A percentile compares a stretch with the other conserved stretches of the same genome.
These are phyloP conservation scores for Dicyrtomina minuta DNA, from an alignment of 2,888 invertebrate species.

Conservation along the genomic window DNA sequence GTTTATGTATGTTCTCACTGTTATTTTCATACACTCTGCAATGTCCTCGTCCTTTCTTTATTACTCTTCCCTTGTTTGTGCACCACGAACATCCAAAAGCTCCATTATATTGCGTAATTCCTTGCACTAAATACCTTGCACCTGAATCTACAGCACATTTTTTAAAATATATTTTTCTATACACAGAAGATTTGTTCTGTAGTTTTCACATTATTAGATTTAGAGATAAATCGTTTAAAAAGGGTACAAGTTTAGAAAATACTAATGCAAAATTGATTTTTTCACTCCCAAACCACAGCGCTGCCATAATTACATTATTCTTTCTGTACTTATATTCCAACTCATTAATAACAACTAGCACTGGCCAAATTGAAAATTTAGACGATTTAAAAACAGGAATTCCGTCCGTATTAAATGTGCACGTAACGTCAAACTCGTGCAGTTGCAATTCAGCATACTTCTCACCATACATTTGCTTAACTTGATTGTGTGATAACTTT, in stretches of 20 bases:
- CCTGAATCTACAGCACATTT: constrained; percentile 26
- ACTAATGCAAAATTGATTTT: not conserved
- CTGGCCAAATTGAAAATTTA: constrained; percentile 36
- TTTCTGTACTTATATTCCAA: not conserved
- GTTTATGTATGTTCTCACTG: not conserved
- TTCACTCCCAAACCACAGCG: constrained; percentile 9
- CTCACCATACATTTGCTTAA: too few relatives aligned
- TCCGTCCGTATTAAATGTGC: constrained; percentile 35
- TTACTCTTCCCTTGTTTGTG: not conserved
- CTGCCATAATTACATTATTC: not conserved
- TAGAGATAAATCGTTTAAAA: not conserved
- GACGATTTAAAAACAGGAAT: constrained; percentile 36
- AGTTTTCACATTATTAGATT: not conserved
- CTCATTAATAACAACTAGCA: constrained; percentile 17
- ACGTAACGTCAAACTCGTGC: constrained; percentile 25
- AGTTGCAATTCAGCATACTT: not conserved
- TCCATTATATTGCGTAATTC: constrained; percentile 37
- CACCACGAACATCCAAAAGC: constrained; percentile 33
- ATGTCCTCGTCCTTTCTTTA: not conserved
- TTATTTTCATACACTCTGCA: not conserved
- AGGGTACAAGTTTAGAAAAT: not conserved
- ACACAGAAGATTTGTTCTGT: not conserved
- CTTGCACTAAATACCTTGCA: constrained; percentile 29
- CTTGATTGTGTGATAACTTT: too few relatives aligned
- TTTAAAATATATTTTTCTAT: constrained; percentile 8